Percentiles rank a stretch among this genome's conserved stretches.
phyloP scores from a whole-genome alignment of 2,888 invertebrate species.

The Drosophila pseudotalamancana region DNA sequence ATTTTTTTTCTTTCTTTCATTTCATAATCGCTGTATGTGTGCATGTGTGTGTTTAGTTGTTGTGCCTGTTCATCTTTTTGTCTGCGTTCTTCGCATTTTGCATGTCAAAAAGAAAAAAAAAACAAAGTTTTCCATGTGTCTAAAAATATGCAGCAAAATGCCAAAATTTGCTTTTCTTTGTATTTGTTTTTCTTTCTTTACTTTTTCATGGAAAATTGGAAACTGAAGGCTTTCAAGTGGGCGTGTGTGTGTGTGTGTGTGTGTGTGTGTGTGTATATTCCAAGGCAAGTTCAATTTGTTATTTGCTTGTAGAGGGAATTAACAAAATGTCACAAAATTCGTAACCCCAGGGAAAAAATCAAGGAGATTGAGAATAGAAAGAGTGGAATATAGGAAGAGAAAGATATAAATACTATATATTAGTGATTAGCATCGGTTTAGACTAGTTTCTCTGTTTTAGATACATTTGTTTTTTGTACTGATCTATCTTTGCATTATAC shows the following conservation, averaged over 20 bases:
- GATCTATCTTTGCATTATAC: too few species aligned
- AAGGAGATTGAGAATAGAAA: background rate
- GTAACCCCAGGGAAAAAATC: background rate
- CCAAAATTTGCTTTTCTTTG: slow-evolving; percentile 33
- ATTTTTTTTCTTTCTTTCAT: slow-evolving; percentile 29
- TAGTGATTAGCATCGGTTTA: background rate
- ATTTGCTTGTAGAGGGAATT: slow-evolving; percentile 2
- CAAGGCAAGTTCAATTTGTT: slow-evolving; percentile 24
- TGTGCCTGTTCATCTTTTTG: slow-evolving; percentile 32
- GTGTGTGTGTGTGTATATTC: too few species aligned
- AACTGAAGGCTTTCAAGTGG: slow-evolving; percentile 40
- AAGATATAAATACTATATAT: background rate
- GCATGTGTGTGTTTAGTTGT: slow-evolving; percentile 5
- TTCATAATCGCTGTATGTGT: slow-evolving; percentile 61
- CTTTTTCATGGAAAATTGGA: slow-evolving; percentile 43
- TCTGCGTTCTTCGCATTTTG: slow-evolving; percentile 61
- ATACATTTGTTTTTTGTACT: too few species aligned
- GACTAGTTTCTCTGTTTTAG: too few species aligned
- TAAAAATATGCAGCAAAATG: slow-evolving; percentile 61
- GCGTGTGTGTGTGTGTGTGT: slow-evolving; percentile 3
- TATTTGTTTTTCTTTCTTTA: slow-evolving; percentile 1
- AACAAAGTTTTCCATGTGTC: slow-evolving; percentile 38
- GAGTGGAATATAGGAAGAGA: background rate
- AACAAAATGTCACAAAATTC: background rate
- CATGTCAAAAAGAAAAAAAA: slow-evolving; percentile 59